Percentiles rank a stretch among this genome's conserved stretches.
phyloP scores from a whole-genome alignment of 1,140 invertebrate genomes.

The Harpegnathos saltator region DNA sequence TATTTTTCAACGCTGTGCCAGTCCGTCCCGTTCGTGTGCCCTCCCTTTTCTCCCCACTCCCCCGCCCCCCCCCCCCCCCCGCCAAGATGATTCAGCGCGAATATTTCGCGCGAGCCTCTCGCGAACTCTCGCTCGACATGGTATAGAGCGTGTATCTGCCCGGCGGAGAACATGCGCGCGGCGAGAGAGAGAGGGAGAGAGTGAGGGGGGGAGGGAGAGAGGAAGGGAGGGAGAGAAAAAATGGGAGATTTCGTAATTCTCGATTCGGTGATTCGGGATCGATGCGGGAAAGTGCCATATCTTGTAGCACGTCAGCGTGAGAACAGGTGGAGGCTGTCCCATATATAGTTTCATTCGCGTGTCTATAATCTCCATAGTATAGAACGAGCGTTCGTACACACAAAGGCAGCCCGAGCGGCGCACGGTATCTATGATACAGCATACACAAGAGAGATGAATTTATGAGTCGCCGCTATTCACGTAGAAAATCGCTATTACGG shows the following conservation, averaged over 20 bases:
- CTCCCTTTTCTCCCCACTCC: too few species aligned
- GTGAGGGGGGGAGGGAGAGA: too few species aligned
- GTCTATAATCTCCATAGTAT: constrained; percentile 6
- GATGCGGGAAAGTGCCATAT: constrained; percentile 34
- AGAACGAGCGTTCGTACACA: neutral
- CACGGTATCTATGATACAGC: neutral
- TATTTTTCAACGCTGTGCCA: constrained; percentile 60
- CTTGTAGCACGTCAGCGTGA: constrained; percentile 33
- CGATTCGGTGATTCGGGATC: constrained; percentile 34
- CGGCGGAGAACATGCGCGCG: constrained; percentile 36
- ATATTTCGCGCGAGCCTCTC: constrained; percentile 71
- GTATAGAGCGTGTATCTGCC: constrained; percentile 36
- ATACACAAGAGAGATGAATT: constrained; percentile 12
- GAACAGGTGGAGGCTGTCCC: constrained; percentile 22
- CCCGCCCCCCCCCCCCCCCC: too few species aligned
- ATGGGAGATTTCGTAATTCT: constrained; percentile 27
- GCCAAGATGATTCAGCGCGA: constrained; percentile 71
- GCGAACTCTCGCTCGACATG: constrained; percentile 56
- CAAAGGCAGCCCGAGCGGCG: neutral
- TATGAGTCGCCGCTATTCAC: constrained; percentile 8
- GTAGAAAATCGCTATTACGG: constrained; percentile 6
- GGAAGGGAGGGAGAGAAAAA: constrained; percentile 36
- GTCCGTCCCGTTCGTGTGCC: constrained; percentile 66
- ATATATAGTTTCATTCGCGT: constrained; percentile 29
- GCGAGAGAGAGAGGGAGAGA: too few species aligned